Percentiles rank a stretch among this genome's conserved stretches.
These are phyloP conservation scores for Aphaenogaster ashmeadi DNA, from an alignment of 1,140 invertebrate species.

Conservation along the genomic window DNA sequence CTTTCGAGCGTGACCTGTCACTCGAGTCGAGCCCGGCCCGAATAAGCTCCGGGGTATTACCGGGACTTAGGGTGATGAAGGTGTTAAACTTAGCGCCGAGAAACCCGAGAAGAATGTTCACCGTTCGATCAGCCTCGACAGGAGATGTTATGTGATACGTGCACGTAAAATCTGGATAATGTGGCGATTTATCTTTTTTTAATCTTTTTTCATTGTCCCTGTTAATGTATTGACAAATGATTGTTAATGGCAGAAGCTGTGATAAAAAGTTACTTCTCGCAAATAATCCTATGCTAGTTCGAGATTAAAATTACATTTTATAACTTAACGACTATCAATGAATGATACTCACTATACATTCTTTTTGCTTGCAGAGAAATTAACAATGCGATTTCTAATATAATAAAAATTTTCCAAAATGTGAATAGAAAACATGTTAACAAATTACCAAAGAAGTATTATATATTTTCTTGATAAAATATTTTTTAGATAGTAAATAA, in stretches of 20 bases:
- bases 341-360: neutral
- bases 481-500: neutral
- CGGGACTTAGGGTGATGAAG: conserved; percentile 59
- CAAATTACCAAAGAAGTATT: neutral
- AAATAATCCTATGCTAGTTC: neutral
- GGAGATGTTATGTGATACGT: conserved; percentile 5
- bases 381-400: neutral
- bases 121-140: conserved; percentile 28
- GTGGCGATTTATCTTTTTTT: neutral
- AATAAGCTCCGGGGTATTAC: conserved; percentile 59
- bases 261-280: neutral
- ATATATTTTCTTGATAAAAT: neutral
- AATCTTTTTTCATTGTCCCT: neutral
- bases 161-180: conserved; percentile 16
- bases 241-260: neutral
- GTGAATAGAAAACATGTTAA: neutral
- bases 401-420: neutral
- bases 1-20: conserved; percentile 70
- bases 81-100: conserved; percentile 59
- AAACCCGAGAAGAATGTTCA: conserved; percentile 51
- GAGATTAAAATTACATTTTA: neutral
- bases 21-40: conserved; percentile 60
- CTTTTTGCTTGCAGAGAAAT: neutral
- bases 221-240: neutral
- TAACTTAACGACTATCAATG: neutral